Base-by-base conservation (phyloP, 1,140 invertebrate species). In the Eufriesea mexicana region DNA sequence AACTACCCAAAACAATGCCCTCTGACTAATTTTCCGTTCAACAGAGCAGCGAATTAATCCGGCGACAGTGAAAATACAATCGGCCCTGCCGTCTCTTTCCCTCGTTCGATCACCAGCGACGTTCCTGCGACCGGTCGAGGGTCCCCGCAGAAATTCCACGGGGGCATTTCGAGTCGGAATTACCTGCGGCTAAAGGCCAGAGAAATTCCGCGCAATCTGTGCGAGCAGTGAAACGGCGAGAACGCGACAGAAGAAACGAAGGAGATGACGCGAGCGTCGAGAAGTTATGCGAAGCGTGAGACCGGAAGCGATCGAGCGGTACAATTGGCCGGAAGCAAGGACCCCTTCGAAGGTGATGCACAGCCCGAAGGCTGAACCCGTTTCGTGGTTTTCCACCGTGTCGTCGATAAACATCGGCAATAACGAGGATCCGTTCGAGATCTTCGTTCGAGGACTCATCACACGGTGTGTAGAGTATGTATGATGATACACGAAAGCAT, bases 291-390 rank as follows among this genome's bases (percentile, higher is more conserved):
- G 87, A 90, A 75, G 84, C 89, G 82, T 84, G 79, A 84, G 89
- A 89, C 89, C 87, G 90, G 89, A 90, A 90, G 86, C 89, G 85
- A 90, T 90, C 77, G 78, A 55, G 79, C 73, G 70, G 51, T 79
- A 85, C 88, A 88, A 88, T 85, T 86, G 76, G 83, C 87, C 82
- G 89, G 89, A 90, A 89, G 75, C 73, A 49, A 89, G 75, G 74
- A 87, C 68, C 83, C 73, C 75, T 82, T 35, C 73, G 86, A 85
- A 87, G 83, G 78, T 88, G 78, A 85, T 70, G 74, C 82, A 45
- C 42, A 10, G 28, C 57, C 51, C 45, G 75, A 82, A 79, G 78
- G 66, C 57, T 81, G 66, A 18, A 55, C 64, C 77, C 73, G 61
- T 68, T 80, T 78, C 70, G 47, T 28, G 57, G 42, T 59, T 9